These are phyloP conservation scores for Eilema caniola DNA, from an alignment of 2,888 invertebrate species.

Conservation along the genomic window DNA sequence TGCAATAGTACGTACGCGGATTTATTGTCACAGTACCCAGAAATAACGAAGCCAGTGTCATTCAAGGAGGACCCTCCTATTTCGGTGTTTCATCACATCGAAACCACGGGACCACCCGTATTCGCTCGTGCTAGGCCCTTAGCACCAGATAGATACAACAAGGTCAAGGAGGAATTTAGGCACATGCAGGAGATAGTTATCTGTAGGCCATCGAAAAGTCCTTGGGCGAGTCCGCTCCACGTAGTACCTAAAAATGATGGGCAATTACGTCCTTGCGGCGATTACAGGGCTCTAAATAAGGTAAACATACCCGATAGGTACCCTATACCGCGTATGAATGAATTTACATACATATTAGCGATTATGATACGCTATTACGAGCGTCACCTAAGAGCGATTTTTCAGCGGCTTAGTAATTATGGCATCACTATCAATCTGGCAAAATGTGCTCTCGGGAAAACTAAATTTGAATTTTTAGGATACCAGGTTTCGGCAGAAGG, in stretches of 20 bases:
- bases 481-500: no score
- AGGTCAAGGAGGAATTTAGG: slow-evolving; percentile 5
- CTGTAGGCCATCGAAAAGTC: slow-evolving; percentile 66
- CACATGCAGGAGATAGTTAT: slow-evolving; percentile 51
- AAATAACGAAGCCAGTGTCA: slow-evolving; percentile 1
- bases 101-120: slow-evolving; percentile 61
- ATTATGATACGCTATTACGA: no score
- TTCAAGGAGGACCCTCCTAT: not conserved
- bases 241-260: slow-evolving; percentile 42
- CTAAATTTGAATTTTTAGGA: no score
- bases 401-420: no score
- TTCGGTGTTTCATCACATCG: slow-evolving; percentile 49
- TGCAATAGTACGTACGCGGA: not conserved
- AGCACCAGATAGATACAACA: slow-evolving; percentile 53
- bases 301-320: slow-evolving; percentile 54
- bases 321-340: no score
- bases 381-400: no score
- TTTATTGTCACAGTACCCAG: not conserved
- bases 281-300: slow-evolving; percentile 64
- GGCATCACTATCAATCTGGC: no score
- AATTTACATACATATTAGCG: no score
- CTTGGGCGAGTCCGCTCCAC: slow-evolving; percentile 20
- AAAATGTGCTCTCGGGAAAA: no score
- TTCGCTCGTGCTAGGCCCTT: slow-evolving; percentile 53
- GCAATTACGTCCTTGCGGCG: slow-evolving; percentile 58